Base-by-base conservation (phyloP, 2,113 vertebrate genomes). In the Lontra canadensis region DNA sequence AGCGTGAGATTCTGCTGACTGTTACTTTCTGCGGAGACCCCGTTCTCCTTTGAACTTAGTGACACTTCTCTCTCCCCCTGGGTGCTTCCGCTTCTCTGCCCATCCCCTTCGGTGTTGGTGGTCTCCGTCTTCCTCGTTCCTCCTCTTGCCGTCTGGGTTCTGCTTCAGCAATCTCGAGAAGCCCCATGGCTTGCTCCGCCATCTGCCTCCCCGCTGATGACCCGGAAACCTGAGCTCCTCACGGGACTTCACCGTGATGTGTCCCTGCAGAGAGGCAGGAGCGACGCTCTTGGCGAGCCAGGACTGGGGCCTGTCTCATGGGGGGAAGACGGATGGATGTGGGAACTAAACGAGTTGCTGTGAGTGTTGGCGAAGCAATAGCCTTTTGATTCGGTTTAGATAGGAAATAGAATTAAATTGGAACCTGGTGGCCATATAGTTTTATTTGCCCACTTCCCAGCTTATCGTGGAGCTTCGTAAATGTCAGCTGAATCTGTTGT, bases 321-420 rank as follows among this genome's bases (percentile, higher is more conserved):
- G 73, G 31, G 52, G 61, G 80, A 97, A 94, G 26, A 78, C 8
- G 26, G 39, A 88, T 29, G 26, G 39, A 74, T 55, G 31, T 0
- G 1, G 25, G 49, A 91, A 61, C 81, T 71, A 65, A 94, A 42
- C 23, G 63, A 69, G 17, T 74, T 67, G 18, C 49, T 80, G 31
- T 23, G 34, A 88, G 52, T 74, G 39, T n/a, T 55, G 52, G 44
- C 42, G 52, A 85, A 76, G 47, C 34, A 76, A 34, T 49, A 44
- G 34, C 13, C 42, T 61, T 89, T 90, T 90, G 67, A 88, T 94
- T 42, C n/a, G 7, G 21, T 93, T 93, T 93, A 25, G 39, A 42
- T 42, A 25, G 42, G 90, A 96, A 57, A 14, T 13, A 84, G 69
- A 91, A 78, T 86, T 67, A 65, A 93, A 95, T 79, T 11, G 61